A percentile compares a stretch with the other conserved stretches of the same genome.
These are phyloP conservation scores for Nematostella vectensis DNA, from an alignment of 92 coral and sea anemone genomes.

Conservation along the genomic window DNA sequence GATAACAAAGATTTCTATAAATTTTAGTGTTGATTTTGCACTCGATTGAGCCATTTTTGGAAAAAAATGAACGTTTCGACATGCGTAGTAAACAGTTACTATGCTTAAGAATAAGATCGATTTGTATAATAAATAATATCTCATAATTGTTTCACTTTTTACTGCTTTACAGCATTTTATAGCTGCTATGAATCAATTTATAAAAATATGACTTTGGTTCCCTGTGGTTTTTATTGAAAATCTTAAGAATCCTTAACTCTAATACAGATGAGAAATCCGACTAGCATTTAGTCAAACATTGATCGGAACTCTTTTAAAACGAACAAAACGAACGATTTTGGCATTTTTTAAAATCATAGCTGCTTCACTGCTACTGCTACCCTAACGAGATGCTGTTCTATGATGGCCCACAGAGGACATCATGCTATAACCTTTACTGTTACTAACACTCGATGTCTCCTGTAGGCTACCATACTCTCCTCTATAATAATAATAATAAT, in stretches of 20 bases:
- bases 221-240: conserved; percentile 13
- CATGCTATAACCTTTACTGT: too few relatives aligned
- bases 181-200: neutral
- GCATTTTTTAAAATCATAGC: neutral
- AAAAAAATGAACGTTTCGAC: neutral
- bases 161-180: neutral
- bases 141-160: neutral
- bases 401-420: too few relatives aligned
- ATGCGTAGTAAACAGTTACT: neutral
- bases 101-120: neutral
- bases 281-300: conserved; percentile 10
- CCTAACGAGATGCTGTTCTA: too few relatives aligned
- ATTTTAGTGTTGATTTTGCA: neutral
- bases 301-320: neutral
- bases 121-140: too few relatives aligned
- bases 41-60: conserved; percentile 1
- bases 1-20: too few relatives aligned
- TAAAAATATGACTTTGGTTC: neutral
- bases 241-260: conserved; percentile 14
- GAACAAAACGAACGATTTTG: neutral
- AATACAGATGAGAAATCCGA: conserved; percentile 14
- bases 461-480: too few relatives aligned
- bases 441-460: too few relatives aligned
- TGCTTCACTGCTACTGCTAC: neutral
- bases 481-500: too few relatives aligned